A percentile compares a stretch with the other conserved stretches of the same genome.
Evolutionary conservation across 37 sponge, comb jelly and placozoan genomes (phyloP).

Genomic region (Petrosia ficiformis): DNA sequence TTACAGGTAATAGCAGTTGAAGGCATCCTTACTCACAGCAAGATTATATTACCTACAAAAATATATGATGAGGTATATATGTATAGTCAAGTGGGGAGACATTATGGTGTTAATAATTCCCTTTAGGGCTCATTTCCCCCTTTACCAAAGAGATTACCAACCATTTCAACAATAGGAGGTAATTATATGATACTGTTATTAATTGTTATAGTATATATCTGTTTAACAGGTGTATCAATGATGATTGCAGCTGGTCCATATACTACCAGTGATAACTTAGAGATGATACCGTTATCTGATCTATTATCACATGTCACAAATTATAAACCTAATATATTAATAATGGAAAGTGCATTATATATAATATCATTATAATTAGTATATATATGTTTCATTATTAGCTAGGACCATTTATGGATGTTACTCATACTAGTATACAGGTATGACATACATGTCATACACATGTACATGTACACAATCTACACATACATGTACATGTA

Average conservation of each 20-base stretch:
- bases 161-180: no score
- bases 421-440: constrained; percentile 44
- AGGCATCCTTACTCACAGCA: constrained; percentile 42
- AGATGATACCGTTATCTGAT: constrained; percentile 56
- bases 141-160: no score
- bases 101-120: no score
- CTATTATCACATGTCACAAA: constrained; percentile 34
- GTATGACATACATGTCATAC: no score
- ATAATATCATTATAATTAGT: no score
- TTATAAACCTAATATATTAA: constrained; percentile 62
- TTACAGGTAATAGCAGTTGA: constrained; percentile 65
- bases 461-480: no score
- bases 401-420: constrained; percentile 69
- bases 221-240: constrained; percentile 68
- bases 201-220: no score
- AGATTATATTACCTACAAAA: constrained; percentile 27
- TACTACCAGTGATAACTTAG: constrained; percentile 62
- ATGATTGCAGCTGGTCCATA: constrained; percentile 78
- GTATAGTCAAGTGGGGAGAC: no score
- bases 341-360: constrained; percentile 54
- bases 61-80: constrained; percentile 51
- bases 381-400: constrained; percentile 2
- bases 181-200: no score
- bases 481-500: no score
- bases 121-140: no score